These are phyloP conservation scores for Oxyruncus cristatus DNA, from an alignment of 2,113 vertebrate genomes.

Conservation along the genomic window DNA sequence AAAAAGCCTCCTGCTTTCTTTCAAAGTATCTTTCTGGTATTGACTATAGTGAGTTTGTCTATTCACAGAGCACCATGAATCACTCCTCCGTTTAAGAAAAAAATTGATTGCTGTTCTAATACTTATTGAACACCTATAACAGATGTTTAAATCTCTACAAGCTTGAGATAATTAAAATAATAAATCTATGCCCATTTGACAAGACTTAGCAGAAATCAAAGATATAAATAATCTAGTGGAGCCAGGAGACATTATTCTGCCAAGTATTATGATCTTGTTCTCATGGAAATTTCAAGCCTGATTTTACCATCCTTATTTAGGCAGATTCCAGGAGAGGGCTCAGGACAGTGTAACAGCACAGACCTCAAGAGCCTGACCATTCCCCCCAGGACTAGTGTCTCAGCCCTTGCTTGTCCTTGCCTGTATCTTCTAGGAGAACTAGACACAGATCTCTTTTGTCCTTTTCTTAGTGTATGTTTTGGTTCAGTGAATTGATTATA, in stretches of 20 bases:
- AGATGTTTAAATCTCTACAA: constrained; percentile 72
- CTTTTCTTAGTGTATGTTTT: background rate
- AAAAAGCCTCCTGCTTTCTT: constrained; percentile 53
- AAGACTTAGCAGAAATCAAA: constrained; percentile 52
- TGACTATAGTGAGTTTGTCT: constrained; percentile 29
- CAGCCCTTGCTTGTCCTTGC: background rate
- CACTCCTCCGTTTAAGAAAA: constrained; percentile 57
- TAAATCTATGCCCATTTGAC: constrained; percentile 72
- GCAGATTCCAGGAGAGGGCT: background rate
- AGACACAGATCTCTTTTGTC: background rate
- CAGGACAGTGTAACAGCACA: background rate
- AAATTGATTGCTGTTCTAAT: constrained; percentile 74
- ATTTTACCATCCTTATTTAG: background rate
- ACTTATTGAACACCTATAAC: constrained; percentile 74
- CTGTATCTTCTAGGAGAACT: background rate
- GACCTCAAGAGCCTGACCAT: background rate
- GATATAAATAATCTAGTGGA: constrained; percentile 52
- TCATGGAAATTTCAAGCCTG: background rate
- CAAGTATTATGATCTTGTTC: background rate
- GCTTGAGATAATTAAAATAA: constrained; percentile 74
- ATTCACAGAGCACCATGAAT: constrained; percentile 56
- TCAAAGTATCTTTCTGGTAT: constrained; percentile 22
- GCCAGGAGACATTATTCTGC: background rate
- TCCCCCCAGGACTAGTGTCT: background rate
- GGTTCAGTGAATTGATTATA: background rate